Percentiles rank a stretch among this genome's conserved stretches.
These are phyloP conservation scores for Molossus molossus DNA, from an alignment of 2,797 vertebrate genomes.

Conservation along the genomic window DNA sequence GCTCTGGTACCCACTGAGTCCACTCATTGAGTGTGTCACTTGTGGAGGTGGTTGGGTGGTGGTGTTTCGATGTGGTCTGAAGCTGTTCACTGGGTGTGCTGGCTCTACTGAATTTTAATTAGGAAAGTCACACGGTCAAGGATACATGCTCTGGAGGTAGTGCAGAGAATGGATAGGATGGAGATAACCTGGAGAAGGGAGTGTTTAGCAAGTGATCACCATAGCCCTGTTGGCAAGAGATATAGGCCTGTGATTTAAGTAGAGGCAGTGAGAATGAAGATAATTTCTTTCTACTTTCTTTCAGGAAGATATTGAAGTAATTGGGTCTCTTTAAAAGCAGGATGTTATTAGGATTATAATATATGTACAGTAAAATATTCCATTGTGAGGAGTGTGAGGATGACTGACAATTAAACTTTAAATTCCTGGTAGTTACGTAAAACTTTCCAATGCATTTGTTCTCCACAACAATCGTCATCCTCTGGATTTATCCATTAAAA, in stretches of 20 bases:
- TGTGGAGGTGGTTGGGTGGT: too few species aligned
- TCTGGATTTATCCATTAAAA: constrained; percentile 53
- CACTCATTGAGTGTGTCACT: too few species aligned
- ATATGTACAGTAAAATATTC: neutral
- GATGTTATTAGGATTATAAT: neutral
- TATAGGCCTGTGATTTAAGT: neutral
- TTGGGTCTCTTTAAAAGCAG: neutral
- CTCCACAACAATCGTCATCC: neutral
- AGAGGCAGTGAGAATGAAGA: neutral
- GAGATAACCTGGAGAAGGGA: neutral
- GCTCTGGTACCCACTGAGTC: too few species aligned
- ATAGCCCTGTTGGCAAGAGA: neutral
- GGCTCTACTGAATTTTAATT: neutral
- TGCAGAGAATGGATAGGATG: neutral
- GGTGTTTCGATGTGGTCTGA: too few species aligned
- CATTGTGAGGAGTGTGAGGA: neutral
- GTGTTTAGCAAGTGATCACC: neutral
- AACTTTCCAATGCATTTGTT: neutral
- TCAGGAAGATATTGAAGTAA: neutral
- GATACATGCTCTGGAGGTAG: neutral
- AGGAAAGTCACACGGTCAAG: neutral
- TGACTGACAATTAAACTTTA: neutral
- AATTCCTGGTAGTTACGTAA: constrained; percentile 35
- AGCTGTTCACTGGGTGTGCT: too few species aligned
- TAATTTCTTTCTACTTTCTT: neutral